Percentiles rank a stretch among this genome's conserved stretches.
Conservation (phyloP, 2,797 vertebrate species). For the Setipinna tenuifilis region DNA sequence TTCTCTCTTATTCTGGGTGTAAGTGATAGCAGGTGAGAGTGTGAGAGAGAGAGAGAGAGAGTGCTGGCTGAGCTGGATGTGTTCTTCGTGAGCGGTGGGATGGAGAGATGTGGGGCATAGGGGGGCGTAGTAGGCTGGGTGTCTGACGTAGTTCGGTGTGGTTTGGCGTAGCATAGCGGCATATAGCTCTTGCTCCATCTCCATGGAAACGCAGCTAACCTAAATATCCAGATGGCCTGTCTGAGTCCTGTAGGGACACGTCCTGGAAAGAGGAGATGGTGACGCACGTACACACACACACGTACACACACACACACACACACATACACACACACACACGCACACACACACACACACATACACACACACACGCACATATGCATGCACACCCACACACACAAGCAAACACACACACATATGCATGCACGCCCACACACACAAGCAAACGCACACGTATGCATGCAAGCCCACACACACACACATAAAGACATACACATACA, state of each 20-base stretch:
- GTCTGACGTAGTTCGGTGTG: neutral
- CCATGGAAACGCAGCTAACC: constrained; percentile 69
- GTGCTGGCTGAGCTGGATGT: too few relatives aligned
- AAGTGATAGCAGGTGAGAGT: too few relatives aligned
- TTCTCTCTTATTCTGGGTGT: too few relatives aligned
- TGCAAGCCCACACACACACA: neutral
- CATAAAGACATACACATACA: neutral
- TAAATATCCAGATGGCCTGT: constrained; percentile 88
- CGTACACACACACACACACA: neutral
- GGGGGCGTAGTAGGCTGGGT: neutral
- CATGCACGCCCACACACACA: neutral
- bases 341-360: neutral
- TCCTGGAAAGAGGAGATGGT: constrained; percentile 81
- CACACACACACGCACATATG: neutral
- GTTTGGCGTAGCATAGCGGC: constrained; percentile 11
- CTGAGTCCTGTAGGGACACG: constrained; percentile 89
- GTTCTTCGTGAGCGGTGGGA: neutral
- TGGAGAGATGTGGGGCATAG: neutral
- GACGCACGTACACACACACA: neutral
- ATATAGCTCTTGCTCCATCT: neutral
- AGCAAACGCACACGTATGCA: constrained; percentile 9
- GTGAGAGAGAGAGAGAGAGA: too few relatives aligned
- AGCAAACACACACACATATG: neutral
- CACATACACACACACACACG: constrained; percentile 22
- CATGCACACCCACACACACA: neutral